phyloP scores from a whole-genome alignment of 2,113 vertebrate species.

The Dasyurus viverrinus region DNA sequence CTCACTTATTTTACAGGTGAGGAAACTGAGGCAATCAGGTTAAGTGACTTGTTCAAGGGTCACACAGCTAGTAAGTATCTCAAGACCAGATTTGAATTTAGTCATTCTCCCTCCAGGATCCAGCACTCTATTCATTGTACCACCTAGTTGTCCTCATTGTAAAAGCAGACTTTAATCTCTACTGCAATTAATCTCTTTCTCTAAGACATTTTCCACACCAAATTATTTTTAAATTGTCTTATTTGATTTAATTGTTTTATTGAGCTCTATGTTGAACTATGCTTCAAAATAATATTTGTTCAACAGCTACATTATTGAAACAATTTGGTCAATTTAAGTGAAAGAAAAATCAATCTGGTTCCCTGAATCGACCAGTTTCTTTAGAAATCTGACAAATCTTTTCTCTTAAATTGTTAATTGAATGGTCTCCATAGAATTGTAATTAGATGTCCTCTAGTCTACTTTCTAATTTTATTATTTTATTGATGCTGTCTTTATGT shows the following conservation, averaged over 20 bases:
- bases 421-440: not conserved
- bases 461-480: not conserved
- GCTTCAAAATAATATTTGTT: not conserved
- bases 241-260: not conserved
- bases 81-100: not conserved
- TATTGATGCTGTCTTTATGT: not conserved
- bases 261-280: not conserved
- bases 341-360: not conserved
- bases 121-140: not conserved
- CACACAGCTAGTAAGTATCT: not conserved
- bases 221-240: not conserved
- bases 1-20: not conserved
- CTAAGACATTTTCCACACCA: not conserved
- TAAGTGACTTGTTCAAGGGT: not conserved
- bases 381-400: not conserved
- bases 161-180: not conserved
- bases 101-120: not conserved
- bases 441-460: not conserved
- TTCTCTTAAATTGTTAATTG: not conserved
- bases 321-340: not conserved
- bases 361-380: not conserved
- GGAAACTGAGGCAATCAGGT: not conserved
- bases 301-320: not conserved
- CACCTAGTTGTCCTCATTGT: not conserved
- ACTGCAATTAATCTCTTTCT: not conserved